These are phyloP conservation scores for Onthophagus sagittarius DNA, from an alignment of 2,888 invertebrate species.

Conservation along the genomic window DNA sequence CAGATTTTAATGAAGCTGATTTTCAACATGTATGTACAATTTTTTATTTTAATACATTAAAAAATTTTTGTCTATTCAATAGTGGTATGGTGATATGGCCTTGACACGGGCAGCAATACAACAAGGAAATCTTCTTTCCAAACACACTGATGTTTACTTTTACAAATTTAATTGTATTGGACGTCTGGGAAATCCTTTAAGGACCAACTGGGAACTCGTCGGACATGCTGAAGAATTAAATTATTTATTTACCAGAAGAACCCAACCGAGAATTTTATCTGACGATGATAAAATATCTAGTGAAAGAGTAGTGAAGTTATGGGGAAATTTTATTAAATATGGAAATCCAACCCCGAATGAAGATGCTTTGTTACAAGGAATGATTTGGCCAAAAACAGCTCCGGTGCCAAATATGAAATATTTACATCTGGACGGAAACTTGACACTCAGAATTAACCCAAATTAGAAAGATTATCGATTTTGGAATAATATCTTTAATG, in stretches of 20 bases:
- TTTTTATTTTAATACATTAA: background rate
- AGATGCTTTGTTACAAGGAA: background rate
- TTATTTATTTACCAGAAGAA: background rate
- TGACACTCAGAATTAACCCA: background rate
- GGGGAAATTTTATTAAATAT: background rate
- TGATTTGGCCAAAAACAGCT: background rate
- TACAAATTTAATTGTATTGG: background rate
- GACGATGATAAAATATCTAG: background rate
- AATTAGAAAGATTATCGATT: background rate
- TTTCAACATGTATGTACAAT: slow-evolving; percentile 1
- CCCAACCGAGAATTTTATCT: background rate
- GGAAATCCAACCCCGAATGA: background rate
- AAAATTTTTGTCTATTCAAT: background rate
- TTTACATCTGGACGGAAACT: background rate
- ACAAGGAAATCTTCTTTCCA: background rate
- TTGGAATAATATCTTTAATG: background rate
- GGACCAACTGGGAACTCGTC: background rate
- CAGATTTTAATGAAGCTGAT: background rate
- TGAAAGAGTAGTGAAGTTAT: background rate
- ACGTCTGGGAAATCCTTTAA: background rate
- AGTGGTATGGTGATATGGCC: slow-evolving; percentile 7
- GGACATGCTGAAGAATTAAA: slow-evolving; percentile 6
- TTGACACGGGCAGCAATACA: background rate
- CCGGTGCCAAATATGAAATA: slow-evolving; percentile 2
- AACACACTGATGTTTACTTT: background rate